Conservation (phyloP, 2,888 invertebrate species). For the Oligia strigilis region DNA sequence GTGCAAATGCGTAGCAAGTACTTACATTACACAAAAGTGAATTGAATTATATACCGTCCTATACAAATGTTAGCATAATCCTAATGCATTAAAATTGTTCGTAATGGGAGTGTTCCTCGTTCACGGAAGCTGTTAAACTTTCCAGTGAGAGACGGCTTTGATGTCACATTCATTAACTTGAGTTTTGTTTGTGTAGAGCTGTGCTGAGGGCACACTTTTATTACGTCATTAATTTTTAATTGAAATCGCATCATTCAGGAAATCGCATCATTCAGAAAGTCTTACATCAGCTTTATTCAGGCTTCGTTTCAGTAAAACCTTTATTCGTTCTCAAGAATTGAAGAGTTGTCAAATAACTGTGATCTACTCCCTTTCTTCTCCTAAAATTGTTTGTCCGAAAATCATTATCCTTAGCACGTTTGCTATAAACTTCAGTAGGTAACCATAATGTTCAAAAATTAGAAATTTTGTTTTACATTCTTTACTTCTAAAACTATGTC, state of each 20-base stretch:
- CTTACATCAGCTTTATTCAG: neutral
- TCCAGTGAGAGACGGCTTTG: conserved; percentile 14
- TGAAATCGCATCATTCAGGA: neutral
- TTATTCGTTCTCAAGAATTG: too few relatives aligned
- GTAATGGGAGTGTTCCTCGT: conserved; percentile 14
- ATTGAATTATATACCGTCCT: conserved; percentile 8
- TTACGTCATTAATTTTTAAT: conserved; percentile 37
- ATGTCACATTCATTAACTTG: conserved; percentile 36
- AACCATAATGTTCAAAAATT: too few relatives aligned
- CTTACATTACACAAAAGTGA: neutral
- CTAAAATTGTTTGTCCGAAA: too few relatives aligned
- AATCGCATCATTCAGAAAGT: neutral
- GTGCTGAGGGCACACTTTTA: conserved; percentile 28
- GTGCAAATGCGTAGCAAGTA: neutral
- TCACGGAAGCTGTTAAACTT: conserved; percentile 21
- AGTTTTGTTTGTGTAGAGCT: conserved; percentile 13
- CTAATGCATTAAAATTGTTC: conserved; percentile 33
- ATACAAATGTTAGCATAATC: conserved; percentile 30
- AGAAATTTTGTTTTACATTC: too few relatives aligned
- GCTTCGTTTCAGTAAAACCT: neutral
- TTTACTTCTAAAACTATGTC: too few relatives aligned
- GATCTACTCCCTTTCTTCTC: too few relatives aligned
- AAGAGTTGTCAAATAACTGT: neutral
- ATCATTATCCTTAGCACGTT: too few relatives aligned
- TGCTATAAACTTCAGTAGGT: too few relatives aligned